These are phyloP conservation scores for Himalopsyche phryganea DNA, from an alignment of 1,140 invertebrate genomes.

Conservation along the genomic window DNA sequence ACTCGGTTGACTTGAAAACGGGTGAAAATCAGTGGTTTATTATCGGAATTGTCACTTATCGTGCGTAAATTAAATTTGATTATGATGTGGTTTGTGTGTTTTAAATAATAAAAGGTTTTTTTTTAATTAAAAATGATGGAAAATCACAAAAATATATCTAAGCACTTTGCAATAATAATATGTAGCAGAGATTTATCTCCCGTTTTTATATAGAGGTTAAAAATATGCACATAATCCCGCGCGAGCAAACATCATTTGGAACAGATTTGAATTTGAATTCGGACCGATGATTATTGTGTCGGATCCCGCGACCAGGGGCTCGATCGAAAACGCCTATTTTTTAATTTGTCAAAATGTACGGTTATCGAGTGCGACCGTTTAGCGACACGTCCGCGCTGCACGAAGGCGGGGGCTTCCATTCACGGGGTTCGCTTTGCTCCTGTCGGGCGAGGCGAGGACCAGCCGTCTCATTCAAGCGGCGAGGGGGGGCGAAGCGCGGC, in stretches of 20 bases:
- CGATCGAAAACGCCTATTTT: conserved; percentile 16
- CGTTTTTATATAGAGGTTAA: background rate
- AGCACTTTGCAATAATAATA: too few species aligned
- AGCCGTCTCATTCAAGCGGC: conserved; percentile 2
- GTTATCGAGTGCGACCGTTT: conserved; percentile 6
- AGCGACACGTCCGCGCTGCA: conserved; percentile 10
- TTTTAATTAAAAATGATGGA: too few species aligned
- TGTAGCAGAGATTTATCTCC: background rate
- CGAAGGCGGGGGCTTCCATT: conserved; percentile 18
- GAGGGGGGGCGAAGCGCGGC: conserved; percentile 11
- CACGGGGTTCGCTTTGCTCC: conserved; percentile 14
- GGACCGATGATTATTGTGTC: background rate
- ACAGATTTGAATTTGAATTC: background rate
- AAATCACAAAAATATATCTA: too few species aligned
- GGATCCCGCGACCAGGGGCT: background rate
- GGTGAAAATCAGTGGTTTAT: too few species aligned
- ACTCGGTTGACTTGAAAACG: too few species aligned
- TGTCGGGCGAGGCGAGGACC: conserved; percentile 7
- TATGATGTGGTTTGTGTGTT: too few species aligned
- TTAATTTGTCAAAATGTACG: conserved; percentile 7
- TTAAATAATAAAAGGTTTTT: too few species aligned
- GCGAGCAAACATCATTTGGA: background rate
- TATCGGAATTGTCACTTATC: too few species aligned
- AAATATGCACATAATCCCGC: background rate
- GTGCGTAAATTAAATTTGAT: too few species aligned